Base-by-base conservation (phyloP, 2,888 invertebrate genomes). In the Lasioglossum leucozonium region DNA sequence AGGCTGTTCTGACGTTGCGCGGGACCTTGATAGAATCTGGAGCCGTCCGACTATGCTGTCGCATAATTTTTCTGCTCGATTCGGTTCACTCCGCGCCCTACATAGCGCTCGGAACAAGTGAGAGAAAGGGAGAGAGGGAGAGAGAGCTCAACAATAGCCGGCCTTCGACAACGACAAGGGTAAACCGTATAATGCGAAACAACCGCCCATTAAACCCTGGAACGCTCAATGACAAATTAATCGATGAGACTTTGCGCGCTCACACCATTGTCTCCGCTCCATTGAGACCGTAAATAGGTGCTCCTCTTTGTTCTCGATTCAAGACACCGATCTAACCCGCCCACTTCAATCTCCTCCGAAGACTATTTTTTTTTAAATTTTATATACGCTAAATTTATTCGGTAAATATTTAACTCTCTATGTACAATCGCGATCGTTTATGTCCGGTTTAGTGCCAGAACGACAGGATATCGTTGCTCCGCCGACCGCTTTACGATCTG, bases 151-250 rank as follows among this genome's bases (percentile, higher is more conserved):
- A 84, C 73, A 84, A 84, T 84, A 84, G 40, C 58, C 58, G 44
- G 26, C 77, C 73, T 84, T 82, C 69, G n/a, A 77, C 62, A 26
- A 69, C 30, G 5, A 16, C 73, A 82, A 84, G 83, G 82, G 77
- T 71, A 73, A 44, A 67, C 0, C 10, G 51, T 58, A 8, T 37
- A 74, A 69, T 4, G 81, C 18, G 30, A 65, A 34, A 26, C 22
- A 72, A 65, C 22, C 11, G 26, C 8, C 26, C 22, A n/a, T 40
- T 69, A 13, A 16, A 72, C n/a, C 34, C 26, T 13, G 16, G n/a
- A 58, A 30, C 26, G 51, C 3, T 72, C 40, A 16, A 34, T 30
- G 55, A 67, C 51, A 40, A 81, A 67, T 67, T 34, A 42, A 30
- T 65, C 65, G 65, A 65, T 58, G 30, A 16, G 58, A 58, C 58